These are phyloP conservation scores for sheep (Ovis aries) DNA, from an alignment of 2,113 vertebrate genomes.

Conservation along the genomic window DNA sequence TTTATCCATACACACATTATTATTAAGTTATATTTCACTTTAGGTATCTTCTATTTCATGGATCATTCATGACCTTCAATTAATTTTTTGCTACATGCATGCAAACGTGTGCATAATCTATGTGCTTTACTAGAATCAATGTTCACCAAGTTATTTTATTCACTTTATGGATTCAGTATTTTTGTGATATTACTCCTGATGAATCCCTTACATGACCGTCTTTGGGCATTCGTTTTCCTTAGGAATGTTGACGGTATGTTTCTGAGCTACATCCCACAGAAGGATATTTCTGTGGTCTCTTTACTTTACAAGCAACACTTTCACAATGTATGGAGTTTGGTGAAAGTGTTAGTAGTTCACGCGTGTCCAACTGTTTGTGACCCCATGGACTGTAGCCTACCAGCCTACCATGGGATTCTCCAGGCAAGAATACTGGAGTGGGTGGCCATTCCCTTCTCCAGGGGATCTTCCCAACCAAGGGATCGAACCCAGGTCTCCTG, in stretches of 20 bases:
- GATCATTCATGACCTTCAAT: not conserved
- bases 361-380: accelerated
- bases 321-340: not conserved
- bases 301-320: not conserved
- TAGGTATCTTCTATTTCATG: not conserved
- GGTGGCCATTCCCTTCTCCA: not conserved
- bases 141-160: not conserved
- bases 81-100: not conserved
- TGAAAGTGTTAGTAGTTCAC: not conserved
- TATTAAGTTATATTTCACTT: not conserved
- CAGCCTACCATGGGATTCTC: not conserved
- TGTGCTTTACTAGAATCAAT: accelerated
- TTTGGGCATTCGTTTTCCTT: not conserved
- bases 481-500: not conserved
- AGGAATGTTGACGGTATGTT: not conserved
- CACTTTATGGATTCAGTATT: not conserved
- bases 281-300: not conserved
- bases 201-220: not conserved
- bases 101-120: not conserved
- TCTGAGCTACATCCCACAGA: not conserved
- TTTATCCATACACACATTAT: not conserved
- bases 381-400: not conserved
- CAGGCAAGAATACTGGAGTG: not conserved
- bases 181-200: not conserved
- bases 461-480: not conserved